Percentiles rank a stretch among this genome's conserved stretches.
These are phyloP conservation scores for Urocyon cinereoargenteus DNA, from an alignment of 2,797 vertebrate genomes.

Conservation along the genomic window DNA sequence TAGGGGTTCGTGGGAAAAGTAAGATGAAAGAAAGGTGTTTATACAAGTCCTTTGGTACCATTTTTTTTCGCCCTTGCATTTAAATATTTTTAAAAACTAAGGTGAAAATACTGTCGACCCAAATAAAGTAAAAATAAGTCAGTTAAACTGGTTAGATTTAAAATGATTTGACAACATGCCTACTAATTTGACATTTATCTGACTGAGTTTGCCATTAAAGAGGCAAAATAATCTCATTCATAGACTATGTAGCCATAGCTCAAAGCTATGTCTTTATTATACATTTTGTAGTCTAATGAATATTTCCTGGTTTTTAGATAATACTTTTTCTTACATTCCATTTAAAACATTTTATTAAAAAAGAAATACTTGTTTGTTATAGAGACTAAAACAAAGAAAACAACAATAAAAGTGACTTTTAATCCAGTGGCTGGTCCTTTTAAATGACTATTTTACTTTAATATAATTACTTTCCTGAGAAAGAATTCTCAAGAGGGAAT, in stretches of 20 bases:
- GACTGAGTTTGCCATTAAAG: conserved; percentile 21
- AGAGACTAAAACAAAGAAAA: neutral
- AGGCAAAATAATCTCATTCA: conserved; percentile 46
- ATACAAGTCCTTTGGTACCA: neutral
- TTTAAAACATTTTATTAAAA: conserved; percentile 52
- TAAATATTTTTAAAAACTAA: conserved; percentile 38
- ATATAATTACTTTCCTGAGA: conserved; percentile 23
- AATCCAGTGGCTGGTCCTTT: neutral
- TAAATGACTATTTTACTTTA: conserved; percentile 23
- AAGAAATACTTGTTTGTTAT: conserved; percentile 18
- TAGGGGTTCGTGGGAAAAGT: neutral
- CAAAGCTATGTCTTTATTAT: conserved; percentile 32
- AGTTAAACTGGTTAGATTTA: conserved; percentile 34
- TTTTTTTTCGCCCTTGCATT: neutral
- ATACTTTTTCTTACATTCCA: conserved; percentile 38
- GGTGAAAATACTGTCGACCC: neutral
- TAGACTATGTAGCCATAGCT: conserved; percentile 1
- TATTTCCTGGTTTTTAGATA: conserved; percentile 49
- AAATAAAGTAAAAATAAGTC: neutral
- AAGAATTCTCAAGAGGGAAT: neutral
- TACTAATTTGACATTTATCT: conserved; percentile 39
- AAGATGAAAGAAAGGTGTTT: neutral
- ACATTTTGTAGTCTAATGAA: conserved; percentile 7
- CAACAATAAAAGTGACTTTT: conserved; percentile 36
- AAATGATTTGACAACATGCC: neutral